Evolutionary conservation across 2,797 vertebrate genomes (phyloP).

Genomic region (Microctenopoma lineatum): DNA sequence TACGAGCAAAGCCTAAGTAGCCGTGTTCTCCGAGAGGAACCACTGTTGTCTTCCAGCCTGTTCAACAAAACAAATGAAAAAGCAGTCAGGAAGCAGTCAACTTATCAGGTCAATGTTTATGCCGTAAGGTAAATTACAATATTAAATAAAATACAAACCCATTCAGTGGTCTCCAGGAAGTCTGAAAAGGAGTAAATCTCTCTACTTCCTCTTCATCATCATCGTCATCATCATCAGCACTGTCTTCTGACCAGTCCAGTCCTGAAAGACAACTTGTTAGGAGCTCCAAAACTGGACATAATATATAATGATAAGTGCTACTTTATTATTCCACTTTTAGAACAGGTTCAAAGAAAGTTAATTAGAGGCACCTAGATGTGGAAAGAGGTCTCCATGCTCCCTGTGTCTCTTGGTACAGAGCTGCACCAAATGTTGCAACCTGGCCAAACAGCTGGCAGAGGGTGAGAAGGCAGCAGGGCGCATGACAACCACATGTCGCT

Average conservation of each 20-base stretch:
- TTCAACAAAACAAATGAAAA: constrained; percentile 3
- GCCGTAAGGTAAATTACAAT: background rate
- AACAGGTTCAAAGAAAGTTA: constrained; percentile 13
- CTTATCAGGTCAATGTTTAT: background rate
- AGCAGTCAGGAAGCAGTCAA: background rate
- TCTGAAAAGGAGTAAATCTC: constrained; percentile 87
- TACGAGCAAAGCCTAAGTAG: constrained; percentile 96
- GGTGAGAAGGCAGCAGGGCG: constrained; percentile 91
- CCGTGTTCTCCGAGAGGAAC: constrained; percentile 89
- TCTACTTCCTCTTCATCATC: constrained; percentile 90
- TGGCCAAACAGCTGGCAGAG: constrained; percentile 90
- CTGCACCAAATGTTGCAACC: constrained; percentile 96
- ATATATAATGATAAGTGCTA: too few relatives aligned
- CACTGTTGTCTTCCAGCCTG: constrained; percentile 87
- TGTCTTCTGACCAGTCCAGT: constrained; percentile 99
- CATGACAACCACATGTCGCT: constrained; percentile 90
- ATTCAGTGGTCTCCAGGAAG: constrained; percentile 89
- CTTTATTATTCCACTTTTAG: background rate
- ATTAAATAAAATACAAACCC: constrained; percentile 68
- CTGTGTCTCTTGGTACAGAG: constrained; percentile 92
- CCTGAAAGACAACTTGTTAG: constrained; percentile 82
- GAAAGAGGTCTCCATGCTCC: constrained; percentile 94
- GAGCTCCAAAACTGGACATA: background rate
- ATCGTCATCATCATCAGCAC: constrained; percentile 88
- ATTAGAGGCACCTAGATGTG: constrained; percentile 91